Evolutionary conservation across 2,113 vertebrate species (phyloP).

Genomic region (Entelurus aequoreus): DNA sequence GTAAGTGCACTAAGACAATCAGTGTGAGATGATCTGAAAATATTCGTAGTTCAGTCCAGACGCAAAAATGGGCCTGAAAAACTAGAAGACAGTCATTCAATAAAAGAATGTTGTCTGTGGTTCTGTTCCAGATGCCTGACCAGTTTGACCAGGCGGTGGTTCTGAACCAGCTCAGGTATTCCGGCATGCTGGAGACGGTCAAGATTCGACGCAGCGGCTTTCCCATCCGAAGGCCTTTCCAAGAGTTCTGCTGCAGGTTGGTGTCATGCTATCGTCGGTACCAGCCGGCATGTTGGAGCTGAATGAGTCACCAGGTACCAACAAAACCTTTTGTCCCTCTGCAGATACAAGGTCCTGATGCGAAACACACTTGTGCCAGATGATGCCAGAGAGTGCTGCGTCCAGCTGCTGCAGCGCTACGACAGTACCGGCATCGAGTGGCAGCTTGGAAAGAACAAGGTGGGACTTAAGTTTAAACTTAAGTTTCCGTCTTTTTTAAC

Average conservation of each 20-base stretch:
- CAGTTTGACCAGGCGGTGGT: slow-evolving; percentile 93
- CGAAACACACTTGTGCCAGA: slow-evolving; percentile 67
- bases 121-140: slow-evolving; percentile 81
- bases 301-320: too few species aligned
- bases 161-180: slow-evolving; percentile 95
- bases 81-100: too few species aligned
- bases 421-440: slow-evolving; percentile 81
- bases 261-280: neutral
- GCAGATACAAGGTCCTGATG: slow-evolving; percentile 87
- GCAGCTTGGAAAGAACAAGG: slow-evolving; percentile 96
- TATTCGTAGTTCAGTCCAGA: too few species aligned
- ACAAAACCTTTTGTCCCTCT: neutral
- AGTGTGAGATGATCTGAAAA: too few species aligned
- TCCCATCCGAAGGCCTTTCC: slow-evolving; percentile 84
- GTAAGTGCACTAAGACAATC: too few species aligned
- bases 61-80: too few species aligned
- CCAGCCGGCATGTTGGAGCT: neutral
- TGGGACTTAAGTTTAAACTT: slow-evolving; percentile 43
- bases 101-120: too few species aligned
- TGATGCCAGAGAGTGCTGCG: slow-evolving; percentile 78
- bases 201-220: slow-evolving; percentile 90
- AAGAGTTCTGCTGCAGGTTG: slow-evolving; percentile 90
- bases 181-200: slow-evolving; percentile 95
- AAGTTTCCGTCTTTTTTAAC: too few species aligned
- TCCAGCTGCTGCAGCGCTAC: slow-evolving; percentile 76